Percentiles rank a stretch among this genome's conserved stretches.
Conservation (phyloP, 2,888 invertebrate genomes). For the Meliscaeva auricollis region DNA sequence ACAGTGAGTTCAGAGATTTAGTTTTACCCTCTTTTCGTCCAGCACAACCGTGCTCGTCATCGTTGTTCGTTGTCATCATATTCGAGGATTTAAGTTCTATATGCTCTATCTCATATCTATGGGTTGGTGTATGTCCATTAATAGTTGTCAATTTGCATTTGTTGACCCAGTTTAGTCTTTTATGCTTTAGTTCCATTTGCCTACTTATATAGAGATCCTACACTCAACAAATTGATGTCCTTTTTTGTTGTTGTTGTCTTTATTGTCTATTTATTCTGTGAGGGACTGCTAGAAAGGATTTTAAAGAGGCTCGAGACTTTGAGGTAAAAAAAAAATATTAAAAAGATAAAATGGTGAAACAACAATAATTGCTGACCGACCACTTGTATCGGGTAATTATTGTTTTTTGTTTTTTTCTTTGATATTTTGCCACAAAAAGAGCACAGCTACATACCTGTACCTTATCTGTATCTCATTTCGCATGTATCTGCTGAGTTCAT, state of each 20-base stretch:
- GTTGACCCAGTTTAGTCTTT: slow-evolving; percentile 66
- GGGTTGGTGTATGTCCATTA: slow-evolving; percentile 58
- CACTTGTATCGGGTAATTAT: slow-evolving; percentile 42
- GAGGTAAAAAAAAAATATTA: neutral
- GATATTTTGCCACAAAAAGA: slow-evolving; percentile 27
- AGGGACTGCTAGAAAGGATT: neutral
- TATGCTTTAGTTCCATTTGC: slow-evolving; percentile 53
- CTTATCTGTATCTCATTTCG: neutral
- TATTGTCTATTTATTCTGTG: neutral
- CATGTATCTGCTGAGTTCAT: neutral
- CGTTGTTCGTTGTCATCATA: neutral
- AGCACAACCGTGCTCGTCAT: too few relatives aligned
- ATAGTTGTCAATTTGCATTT: slow-evolving; percentile 72
- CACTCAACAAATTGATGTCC: slow-evolving; percentile 50
- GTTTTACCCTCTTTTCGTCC: slow-evolving; percentile 34
- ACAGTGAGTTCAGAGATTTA: slow-evolving; percentile 28
- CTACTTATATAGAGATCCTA: slow-evolving; percentile 42
- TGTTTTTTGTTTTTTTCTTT: slow-evolving; percentile 37
- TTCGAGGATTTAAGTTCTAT: neutral
- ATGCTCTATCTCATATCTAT: slow-evolving; percentile 11
- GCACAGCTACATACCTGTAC: neutral
- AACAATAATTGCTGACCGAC: slow-evolving; percentile 19
- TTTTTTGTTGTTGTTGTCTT: neutral
- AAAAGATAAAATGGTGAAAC: neutral
- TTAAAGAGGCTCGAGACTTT: neutral